These are phyloP conservation scores for Callocephalon fimbriatum DNA, from an alignment of 2,113 vertebrate species.

Conservation along the genomic window DNA sequence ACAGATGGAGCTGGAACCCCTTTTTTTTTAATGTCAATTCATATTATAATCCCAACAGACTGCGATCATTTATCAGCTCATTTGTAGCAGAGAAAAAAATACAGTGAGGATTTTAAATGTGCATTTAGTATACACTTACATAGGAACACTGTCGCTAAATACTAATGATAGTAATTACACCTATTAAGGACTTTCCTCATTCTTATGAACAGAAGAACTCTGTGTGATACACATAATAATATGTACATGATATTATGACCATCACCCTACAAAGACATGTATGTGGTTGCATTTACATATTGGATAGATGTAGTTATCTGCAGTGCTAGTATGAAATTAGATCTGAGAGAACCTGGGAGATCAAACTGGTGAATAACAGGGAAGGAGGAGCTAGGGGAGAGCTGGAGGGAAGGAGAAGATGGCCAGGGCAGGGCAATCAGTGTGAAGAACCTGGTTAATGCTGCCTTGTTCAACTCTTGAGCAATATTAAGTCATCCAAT, in stretches of 20 bases:
- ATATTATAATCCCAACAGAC: conserved; percentile 57
- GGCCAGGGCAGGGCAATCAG: not conserved
- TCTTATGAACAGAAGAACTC: not conserved
- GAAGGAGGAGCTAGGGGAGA: not conserved
- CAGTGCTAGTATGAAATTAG: not conserved
- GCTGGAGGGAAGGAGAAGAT: not conserved
- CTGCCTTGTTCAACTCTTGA: conserved; percentile 2
- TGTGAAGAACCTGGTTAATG: not conserved
- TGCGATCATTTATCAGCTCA: conserved; percentile 47
- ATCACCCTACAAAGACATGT: not conserved
- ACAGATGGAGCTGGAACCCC: conserved; percentile 72
- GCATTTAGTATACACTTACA: not conserved
- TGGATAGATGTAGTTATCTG: not conserved
- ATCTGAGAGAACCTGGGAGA: not conserved
- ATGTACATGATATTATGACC: not conserved
- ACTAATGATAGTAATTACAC: not conserved
- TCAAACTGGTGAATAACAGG: not conserved
- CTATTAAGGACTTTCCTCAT: conserved; percentile 1
- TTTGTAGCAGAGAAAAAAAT: not conserved
- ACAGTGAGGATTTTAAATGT: not conserved
- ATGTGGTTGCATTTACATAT: not conserved
- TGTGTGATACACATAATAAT: not conserved
- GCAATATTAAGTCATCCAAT: not conserved
- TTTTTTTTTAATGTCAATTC: conserved; percentile 59
- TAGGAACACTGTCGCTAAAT: not conserved